Evolutionary conservation across 2,888 invertebrate species (phyloP), one percentile per base, ranked within the genome.

Genomic region (Nymphalis c-album): DNA sequence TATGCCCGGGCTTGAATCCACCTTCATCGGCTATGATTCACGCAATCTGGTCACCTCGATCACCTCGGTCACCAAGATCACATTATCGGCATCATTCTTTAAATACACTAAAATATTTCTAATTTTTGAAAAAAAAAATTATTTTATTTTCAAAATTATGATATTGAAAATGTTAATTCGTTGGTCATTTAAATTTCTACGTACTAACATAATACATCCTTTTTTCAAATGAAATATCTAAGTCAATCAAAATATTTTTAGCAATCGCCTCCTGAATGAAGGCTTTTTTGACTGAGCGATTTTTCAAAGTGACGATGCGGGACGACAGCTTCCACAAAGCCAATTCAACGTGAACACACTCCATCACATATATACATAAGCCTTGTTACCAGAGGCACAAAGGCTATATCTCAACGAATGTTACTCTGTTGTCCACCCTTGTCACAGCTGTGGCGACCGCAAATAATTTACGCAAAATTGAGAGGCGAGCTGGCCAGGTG

Each of bases 371-470:
- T 40, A 45, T 7, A 31, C 18, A 8, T 5, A 17, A 48, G n/a
- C 67, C 47, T 47, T 70, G 59, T 60, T 58, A 1, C 17, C 2
- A 7, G 4, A 4, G 18, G 0, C 0, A 35, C 67, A 64, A 40
- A 46, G 60, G 6, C 16, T 58, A 47, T 47, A 50, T 62, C 53
- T 22, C 16, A 45, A 53, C 8, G 18, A 26, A 53, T 53, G 58
- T 59, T 47, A 45, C 35, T 51, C 18, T n/a, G 22, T 35, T 20
- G 31, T 46, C 35, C 46, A 68, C 68, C 70, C 70, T 10, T 61
- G 68, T 71, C 70, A 71, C 70, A 71, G 63, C 68, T 68, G 70
- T 51, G 68, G 20, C 48, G 50, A 63, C 68, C 70, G 65, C 70
- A 65, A 58, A 70, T 70, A 68, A 71, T 65, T 63, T 68, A 71